phyloP scores from a whole-genome alignment of 2,797 vertebrate species.

The Pogonophryne albipinna region DNA sequence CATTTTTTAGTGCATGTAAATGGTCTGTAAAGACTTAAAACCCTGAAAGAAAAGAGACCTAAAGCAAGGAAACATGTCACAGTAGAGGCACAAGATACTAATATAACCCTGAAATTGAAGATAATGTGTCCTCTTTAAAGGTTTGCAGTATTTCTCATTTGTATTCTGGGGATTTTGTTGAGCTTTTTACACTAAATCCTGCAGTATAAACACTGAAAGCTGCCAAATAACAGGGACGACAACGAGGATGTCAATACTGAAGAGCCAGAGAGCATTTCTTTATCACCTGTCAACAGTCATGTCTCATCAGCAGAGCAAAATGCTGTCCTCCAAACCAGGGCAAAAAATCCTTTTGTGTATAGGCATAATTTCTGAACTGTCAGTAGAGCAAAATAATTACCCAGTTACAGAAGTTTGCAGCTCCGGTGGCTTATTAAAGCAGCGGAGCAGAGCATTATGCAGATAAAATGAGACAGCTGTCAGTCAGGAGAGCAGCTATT shows the following conservation, averaged over 20 bases:
- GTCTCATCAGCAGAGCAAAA: constrained; percentile 51
- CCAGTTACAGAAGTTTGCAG: constrained; percentile 49
- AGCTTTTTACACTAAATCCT: constrained; percentile 36
- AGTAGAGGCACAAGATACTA: too few species aligned
- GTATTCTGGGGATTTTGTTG: constrained; percentile 28
- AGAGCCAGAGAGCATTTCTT: constrained; percentile 47
- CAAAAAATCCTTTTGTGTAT: constrained; percentile 43
- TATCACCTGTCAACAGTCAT: constrained; percentile 69
- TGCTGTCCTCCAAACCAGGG: constrained; percentile 25
- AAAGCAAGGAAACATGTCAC: too few species aligned
- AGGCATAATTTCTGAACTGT: constrained; percentile 49
- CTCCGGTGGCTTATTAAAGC: constrained; percentile 59
- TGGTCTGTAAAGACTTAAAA: too few species aligned
- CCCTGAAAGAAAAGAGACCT: too few species aligned
- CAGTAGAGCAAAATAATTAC: constrained; percentile 68
- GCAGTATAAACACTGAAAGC: constrained; percentile 31
- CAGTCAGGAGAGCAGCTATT: constrained; percentile 64
- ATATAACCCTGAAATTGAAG: too few species aligned
- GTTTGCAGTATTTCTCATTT: constrained; percentile 17
- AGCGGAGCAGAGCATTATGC: constrained; percentile 57
- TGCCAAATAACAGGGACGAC: constrained; percentile 44
- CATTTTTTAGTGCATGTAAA: too few species aligned
- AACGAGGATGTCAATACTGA: constrained; percentile 33
- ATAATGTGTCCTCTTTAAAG: too few species aligned
- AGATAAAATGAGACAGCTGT: constrained; percentile 75